Percentiles rank a stretch among this genome's conserved stretches.
These are phyloP conservation scores for Sturmia bella DNA, from an alignment of 2,888 invertebrate species.

Conservation along the genomic window DNA sequence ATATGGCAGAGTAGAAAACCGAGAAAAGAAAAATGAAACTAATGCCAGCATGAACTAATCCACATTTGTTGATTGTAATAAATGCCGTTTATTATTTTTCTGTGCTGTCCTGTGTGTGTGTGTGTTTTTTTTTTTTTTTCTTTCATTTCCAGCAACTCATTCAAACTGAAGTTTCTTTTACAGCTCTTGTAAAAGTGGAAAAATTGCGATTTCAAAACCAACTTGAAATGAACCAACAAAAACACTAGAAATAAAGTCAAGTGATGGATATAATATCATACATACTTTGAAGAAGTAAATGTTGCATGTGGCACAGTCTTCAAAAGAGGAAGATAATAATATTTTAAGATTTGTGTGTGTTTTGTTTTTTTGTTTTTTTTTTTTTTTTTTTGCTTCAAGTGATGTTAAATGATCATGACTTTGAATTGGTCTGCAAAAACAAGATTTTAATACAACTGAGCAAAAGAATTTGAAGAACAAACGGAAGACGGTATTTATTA, in stretches of 20 bases:
- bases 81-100: slow-evolving; percentile 42
- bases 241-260: not conserved
- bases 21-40: slow-evolving; percentile 12
- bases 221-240: slow-evolving; percentile 24
- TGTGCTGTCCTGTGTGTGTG: too few relatives aligned
- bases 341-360: too few relatives aligned
- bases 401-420: slow-evolving; percentile 67
- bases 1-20: slow-evolving; percentile 34
- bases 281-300: slow-evolving; percentile 36
- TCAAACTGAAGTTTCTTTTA: slow-evolving; percentile 43
- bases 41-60: slow-evolving; percentile 47
- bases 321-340: not conserved
- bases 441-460: not conserved
- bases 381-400: slow-evolving; percentile 24
- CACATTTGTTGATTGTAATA: slow-evolving; percentile 60
- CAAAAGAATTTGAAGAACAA: slow-evolving; percentile 30
- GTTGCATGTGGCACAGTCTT: slow-evolving; percentile 45
- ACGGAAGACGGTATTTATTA: slow-evolving; percentile 39
- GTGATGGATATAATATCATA: slow-evolving; percentile 53
- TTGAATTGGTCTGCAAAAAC: slow-evolving; percentile 61
- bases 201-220: not conserved
- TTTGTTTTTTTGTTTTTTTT: too few relatives aligned
- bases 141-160: too few relatives aligned
- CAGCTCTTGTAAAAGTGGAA: slow-evolving; percentile 2
- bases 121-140: too few relatives aligned